Base-by-base conservation (phyloP, 2,113 vertebrate genomes). In the Tor tambroides region DNA sequence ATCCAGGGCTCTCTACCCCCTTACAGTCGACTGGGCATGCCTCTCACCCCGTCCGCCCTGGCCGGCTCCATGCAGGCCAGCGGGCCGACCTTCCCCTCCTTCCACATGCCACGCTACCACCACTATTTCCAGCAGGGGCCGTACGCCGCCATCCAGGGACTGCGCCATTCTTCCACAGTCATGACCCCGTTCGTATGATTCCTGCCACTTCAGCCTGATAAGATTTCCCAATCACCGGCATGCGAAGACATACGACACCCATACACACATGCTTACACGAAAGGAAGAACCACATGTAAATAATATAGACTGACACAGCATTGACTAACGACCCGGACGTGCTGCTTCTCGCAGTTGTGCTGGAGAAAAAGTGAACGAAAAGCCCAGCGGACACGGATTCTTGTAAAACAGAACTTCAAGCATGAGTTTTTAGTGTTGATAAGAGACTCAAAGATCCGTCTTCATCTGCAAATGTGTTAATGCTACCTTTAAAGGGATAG, bases 91-190 rank as follows among this genome's bases (percentile, higher is more conserved):
- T 99, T 99, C 92, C 97, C 98, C 0, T 97, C 98, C 54, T 99
- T 99, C 92, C 98, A 99, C 95, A 98, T 99, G 97, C 98, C 98
- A 0, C 95, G 98, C 86, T 99, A 99, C 92, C 98, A 99, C 90
- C 98, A 99, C 91, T 99, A 99, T 92, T 99, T 99, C 85, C 98
- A 99, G 94, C 98, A 99, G 93, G 98, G 98, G 84, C 98, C 98
- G 75, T 99, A 99, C 2, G 98, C 98, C 10, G 97, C 98, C 89
- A 98, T 99, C 91, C 98, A 99, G 91, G 97, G 98, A 96, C 97
- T 99, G 84, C 97, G 98, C 78, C 98, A 99, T 92, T 97, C 98
- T 87, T 98, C 98, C 0, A 96, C 98, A 8, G 98, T 99, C 92
- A 99, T 99, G 98, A 99, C 98, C 0, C 98, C 98, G 0, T 99